Evolutionary conservation across 2,113 vertebrate genomes (phyloP).

Genomic region (Ciconia stormi): DNA sequence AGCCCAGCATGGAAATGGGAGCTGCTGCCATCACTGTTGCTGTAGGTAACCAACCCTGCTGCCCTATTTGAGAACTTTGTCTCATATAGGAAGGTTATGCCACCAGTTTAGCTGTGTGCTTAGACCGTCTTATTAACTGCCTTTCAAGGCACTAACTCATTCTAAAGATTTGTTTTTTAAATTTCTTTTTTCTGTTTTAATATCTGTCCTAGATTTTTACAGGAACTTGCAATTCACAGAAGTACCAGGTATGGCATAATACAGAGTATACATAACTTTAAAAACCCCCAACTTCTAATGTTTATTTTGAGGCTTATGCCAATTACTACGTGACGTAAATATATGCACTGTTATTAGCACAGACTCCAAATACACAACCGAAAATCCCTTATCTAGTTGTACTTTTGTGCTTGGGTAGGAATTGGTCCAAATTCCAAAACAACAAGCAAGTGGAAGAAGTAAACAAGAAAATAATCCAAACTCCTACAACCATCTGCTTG

Average conservation of each 20-base stretch:
- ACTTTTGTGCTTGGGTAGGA: neutral
- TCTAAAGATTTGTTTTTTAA: neutral
- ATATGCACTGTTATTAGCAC: neutral
- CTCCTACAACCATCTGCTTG: neutral
- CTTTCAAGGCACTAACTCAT: neutral
- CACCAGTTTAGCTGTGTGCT: neutral
- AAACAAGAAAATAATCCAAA: neutral
- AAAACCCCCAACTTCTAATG: rapidly evolving
- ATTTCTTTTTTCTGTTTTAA: neutral
- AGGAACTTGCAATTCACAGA: neutral
- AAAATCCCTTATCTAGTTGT: neutral
- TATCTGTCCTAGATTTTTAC: neutral
- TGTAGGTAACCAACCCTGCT: neutral
- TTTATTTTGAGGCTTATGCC: neutral
- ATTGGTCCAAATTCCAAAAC: neutral
- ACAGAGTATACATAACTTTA: neutral
- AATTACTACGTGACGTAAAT: neutral
- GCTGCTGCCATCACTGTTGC: neutral
- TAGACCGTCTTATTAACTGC: neutral
- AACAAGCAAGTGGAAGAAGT: neutral
- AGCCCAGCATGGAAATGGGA: neutral
- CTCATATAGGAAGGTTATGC: neutral
- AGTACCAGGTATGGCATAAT: neutral
- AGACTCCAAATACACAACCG: neutral
- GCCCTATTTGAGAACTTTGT: neutral